Conservation (phyloP, 2,797 vertebrate genomes). For the Neopelma chrysocephalum region DNA sequence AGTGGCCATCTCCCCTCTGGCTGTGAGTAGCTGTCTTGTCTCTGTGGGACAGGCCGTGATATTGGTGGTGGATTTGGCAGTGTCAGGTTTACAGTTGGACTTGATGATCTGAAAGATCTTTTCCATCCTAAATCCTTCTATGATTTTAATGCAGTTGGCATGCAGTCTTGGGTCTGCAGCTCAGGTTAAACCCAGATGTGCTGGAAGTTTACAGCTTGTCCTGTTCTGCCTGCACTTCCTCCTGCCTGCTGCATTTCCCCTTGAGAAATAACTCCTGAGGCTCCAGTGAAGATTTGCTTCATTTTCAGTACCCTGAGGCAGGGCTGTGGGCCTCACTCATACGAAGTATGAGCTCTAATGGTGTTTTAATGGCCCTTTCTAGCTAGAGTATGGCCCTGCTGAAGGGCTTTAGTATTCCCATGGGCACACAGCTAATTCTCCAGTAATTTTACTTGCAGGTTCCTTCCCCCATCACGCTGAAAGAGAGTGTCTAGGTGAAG, state of each 20-base stretch:
- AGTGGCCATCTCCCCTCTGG: neutral
- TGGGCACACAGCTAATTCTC: neutral
- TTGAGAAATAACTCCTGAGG: neutral
- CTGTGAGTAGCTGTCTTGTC: neutral
- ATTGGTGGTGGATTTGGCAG: neutral
- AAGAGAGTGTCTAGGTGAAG: neutral
- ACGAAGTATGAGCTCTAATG: neutral
- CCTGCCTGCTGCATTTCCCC: neutral
- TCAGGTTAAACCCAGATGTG: neutral
- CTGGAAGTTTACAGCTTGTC: neutral
- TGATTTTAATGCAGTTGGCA: neutral
- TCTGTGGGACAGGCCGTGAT: neutral
- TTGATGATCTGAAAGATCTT: neutral
- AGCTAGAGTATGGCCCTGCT: neutral
- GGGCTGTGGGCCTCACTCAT: neutral
- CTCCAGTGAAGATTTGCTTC: neutral
- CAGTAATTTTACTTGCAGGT: neutral
- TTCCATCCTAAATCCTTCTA: neutral
- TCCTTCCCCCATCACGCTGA: neutral
- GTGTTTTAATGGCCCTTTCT: constrained; percentile 7
- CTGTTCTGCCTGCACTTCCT: neutral
- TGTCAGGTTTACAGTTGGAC: neutral
- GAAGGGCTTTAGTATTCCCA: neutral
- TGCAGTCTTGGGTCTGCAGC: neutral
- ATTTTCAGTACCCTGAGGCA: neutral